Evolutionary conservation across 30 jellyfish, hydroid and myxozoan species (phyloP).

Genomic region (Catostylus mosaicus): DNA sequence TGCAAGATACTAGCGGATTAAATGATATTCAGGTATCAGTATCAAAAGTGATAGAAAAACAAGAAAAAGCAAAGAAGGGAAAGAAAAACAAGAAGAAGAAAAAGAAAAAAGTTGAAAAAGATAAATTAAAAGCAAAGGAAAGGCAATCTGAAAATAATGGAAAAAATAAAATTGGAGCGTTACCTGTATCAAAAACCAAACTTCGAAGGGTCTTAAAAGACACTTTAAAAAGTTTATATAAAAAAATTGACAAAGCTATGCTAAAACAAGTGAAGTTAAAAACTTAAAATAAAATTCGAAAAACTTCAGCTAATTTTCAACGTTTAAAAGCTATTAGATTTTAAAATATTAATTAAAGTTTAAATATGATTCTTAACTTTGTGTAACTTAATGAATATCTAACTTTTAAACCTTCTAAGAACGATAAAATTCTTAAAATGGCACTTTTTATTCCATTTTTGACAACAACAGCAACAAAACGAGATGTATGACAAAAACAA

Average conservation of each 20-base stretch:
- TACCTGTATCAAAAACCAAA: slow-evolving; percentile 4
- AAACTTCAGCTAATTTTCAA: too few relatives aligned
- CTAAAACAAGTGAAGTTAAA: background rate
- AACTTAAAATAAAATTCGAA: too few relatives aligned
- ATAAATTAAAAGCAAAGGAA: slow-evolving; percentile 28
- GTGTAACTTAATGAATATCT: too few relatives aligned
- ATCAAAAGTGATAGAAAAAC: slow-evolving; percentile 21
- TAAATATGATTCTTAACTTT: too few relatives aligned
- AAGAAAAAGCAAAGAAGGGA: slow-evolving; percentile 2
- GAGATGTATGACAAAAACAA: too few relatives aligned
- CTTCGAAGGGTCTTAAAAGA: slow-evolving; percentile 30
- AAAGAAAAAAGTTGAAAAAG: background rate
- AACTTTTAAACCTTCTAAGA: too few relatives aligned
- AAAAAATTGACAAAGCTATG: slow-evolving; percentile 67
- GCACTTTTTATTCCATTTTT: too few relatives aligned
- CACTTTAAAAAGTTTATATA: slow-evolving; percentile 50
- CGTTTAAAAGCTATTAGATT: too few relatives aligned
- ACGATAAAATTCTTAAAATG: too few relatives aligned
- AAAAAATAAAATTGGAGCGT: background rate
- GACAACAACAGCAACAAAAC: too few relatives aligned
- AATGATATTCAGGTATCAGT: slow-evolving; percentile 12
- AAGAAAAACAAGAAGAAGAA: slow-evolving; percentile 8
- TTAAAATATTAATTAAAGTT: too few relatives aligned
- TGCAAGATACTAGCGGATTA: slow-evolving; percentile 7
- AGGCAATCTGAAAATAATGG: background rate